Evolutionary conservation across 1,140 invertebrate genomes (phyloP).

Genomic region (Lasioglossum albipes): DNA sequence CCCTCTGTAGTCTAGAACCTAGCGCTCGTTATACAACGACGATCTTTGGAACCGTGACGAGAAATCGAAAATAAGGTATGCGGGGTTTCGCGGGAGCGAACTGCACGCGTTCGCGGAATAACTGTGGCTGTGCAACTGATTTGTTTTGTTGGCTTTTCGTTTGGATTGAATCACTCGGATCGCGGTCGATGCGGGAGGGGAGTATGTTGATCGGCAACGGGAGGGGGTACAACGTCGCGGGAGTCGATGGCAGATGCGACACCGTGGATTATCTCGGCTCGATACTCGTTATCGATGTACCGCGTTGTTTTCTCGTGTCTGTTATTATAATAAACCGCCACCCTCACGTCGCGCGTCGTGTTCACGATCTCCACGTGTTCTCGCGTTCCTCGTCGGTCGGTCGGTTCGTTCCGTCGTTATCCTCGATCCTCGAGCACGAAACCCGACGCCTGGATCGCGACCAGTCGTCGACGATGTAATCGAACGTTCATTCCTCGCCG

Average conservation of each 20-base stretch:
- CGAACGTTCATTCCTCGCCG: background rate
- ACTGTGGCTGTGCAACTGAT: background rate
- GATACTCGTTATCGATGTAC: no score
- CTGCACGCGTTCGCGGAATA: background rate
- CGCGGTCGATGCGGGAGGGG: background rate
- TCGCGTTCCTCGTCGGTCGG: background rate
- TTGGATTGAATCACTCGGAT: background rate
- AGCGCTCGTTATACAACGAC: conserved; percentile 69
- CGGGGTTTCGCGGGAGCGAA: background rate
- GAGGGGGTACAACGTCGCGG: background rate
- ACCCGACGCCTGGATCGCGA: background rate
- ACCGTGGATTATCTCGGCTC: background rate
- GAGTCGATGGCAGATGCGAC: background rate
- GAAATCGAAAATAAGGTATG: conserved; percentile 64
- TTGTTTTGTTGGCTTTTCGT: no score
- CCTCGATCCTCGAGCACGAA: background rate
- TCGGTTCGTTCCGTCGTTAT: background rate
- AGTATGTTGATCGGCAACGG: background rate
- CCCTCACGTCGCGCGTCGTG: conserved; percentile 35
- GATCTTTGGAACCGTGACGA: conserved; percentile 76
- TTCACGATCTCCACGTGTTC: background rate
- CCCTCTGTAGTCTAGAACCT: conserved; percentile 26
- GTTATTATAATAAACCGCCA: background rate
- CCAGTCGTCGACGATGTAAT: background rate
- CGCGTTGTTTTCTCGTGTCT: no score